Conservation (phyloP, 1,140 invertebrate genomes). For the Ceratina australensis region DNA sequence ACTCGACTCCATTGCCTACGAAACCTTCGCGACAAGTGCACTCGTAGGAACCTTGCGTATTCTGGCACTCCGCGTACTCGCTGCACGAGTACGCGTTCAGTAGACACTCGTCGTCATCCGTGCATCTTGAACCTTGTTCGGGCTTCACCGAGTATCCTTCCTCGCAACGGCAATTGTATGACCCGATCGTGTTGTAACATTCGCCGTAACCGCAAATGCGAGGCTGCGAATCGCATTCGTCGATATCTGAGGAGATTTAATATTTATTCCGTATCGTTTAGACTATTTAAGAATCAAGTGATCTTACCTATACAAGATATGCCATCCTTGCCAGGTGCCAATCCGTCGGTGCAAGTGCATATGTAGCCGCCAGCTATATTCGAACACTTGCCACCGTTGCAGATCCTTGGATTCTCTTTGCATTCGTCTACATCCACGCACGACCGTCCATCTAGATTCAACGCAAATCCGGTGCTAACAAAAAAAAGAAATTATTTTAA, state of each 20-base stretch:
- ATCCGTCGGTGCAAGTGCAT: slow-evolving; percentile 88
- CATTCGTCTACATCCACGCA: slow-evolving; percentile 88
- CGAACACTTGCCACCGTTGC: slow-evolving; percentile 90
- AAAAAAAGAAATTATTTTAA: no score
- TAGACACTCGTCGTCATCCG: slow-evolving; percentile 92
- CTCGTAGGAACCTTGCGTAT: slow-evolving; percentile 89
- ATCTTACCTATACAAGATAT: slow-evolving; percentile 84
- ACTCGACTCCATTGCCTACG: slow-evolving; percentile 87
- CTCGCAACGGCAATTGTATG: slow-evolving; percentile 88
- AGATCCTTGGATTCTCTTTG: slow-evolving; percentile 88
- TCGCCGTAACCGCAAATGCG: slow-evolving; percentile 86
- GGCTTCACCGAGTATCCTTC: slow-evolving; percentile 91
- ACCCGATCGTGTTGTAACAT: slow-evolving; percentile 92
- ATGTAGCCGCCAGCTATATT: slow-evolving; percentile 89
- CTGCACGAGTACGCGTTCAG: slow-evolving; percentile 89
- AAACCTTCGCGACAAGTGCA: slow-evolving; percentile 93
- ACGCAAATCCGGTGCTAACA: slow-evolving; percentile 80
- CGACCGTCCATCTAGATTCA: slow-evolving; percentile 83
- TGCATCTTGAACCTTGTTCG: slow-evolving; percentile 85
- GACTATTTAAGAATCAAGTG: no score
- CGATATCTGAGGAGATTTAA: slow-evolving; percentile 80
- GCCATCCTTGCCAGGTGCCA: slow-evolving; percentile 84
- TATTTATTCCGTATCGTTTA: neutral
- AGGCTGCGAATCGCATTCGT: slow-evolving; percentile 87
- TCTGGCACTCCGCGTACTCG: slow-evolving; percentile 89